Evolutionary conservation across 2,113 vertebrate genomes (phyloP), one percentile per base, ranked within the genome.

Genomic region (Neodon shergylaensis): DNA sequence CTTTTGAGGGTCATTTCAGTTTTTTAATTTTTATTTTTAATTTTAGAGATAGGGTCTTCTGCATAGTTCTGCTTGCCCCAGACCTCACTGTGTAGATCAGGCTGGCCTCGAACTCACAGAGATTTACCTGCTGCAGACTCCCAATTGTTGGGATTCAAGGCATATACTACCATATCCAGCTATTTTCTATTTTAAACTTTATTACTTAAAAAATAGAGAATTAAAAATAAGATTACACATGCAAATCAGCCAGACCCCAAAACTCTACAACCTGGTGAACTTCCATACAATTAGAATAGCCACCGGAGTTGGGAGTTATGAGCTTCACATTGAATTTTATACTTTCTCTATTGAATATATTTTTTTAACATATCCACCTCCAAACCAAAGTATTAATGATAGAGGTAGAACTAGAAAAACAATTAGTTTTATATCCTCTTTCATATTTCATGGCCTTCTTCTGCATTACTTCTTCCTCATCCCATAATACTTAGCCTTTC

Each of bases 11-110:
- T 82, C 68, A 95, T 74, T 95, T 92, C 31, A 79, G 2, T 88
- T 73, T 70, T 82, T 94, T 88, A 52, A 76, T n/a, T 54, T 73
- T 76, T 81, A 92, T 91, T 31, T 47, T 52, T 78, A 52, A 78
- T 78, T 52, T 78, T 52, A n/a, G 17, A 11, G 49, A 54, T 22
- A 54, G 4, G 19, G 33, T 54, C 78, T 81, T 81, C 49, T 81
- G 12, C 17, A n/a, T 81, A 54, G 33, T 52, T 81, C 49, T 22
- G 36, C 19, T 33, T 54, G 33, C 78, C 49, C 33, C 54, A 33
- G 17, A n/a, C 19, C 19, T 81, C 78, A 81, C 17, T 12, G 13
- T 52, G 9, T 81, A 81, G 78, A 81, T 4, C 79, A 82, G 22
- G 54, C 21, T 82, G 54, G 52, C 7, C 52, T 39, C 3, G 1